These are phyloP conservation scores for Schizaphis graminum DNA, from an alignment of 2,888 invertebrate species.

Conservation along the genomic window DNA sequence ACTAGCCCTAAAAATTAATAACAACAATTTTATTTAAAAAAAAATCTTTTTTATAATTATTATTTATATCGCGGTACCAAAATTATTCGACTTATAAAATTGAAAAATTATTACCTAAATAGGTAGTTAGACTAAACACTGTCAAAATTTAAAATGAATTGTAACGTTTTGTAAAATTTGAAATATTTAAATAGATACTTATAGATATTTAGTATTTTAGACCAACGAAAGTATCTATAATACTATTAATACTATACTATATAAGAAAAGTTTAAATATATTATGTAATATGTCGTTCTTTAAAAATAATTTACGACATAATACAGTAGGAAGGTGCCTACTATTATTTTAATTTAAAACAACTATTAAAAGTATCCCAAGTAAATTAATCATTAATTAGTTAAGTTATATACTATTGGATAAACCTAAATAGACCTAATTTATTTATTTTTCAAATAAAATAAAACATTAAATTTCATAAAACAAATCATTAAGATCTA, in stretches of 20 bases:
- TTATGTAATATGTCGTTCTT: constrained; percentile 26
- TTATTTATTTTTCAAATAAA: neutral
- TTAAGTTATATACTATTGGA: neutral
- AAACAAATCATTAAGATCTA: neutral
- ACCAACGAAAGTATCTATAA: neutral
- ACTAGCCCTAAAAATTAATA: neutral
- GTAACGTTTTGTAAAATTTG: neutral
- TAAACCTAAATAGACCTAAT: neutral
- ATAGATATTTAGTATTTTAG: neutral
- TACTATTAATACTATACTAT: neutral
- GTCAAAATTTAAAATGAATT: neutral
- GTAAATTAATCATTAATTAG: neutral
- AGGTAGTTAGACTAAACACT: neutral
- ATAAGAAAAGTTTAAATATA: neutral
- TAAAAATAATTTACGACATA: constrained; percentile 52
- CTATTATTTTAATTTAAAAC: neutral
- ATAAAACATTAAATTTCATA: neutral
- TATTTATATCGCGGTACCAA: neutral
- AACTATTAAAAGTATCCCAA: neutral
- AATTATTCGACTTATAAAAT: neutral
- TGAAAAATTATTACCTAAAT: neutral
- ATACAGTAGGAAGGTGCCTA: neutral
- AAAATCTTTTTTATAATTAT: neutral
- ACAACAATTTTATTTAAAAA: neutral
- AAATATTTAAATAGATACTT: no score